Conservation (phyloP, 2,113 vertebrate genomes). For the Clarias magur region DNA sequence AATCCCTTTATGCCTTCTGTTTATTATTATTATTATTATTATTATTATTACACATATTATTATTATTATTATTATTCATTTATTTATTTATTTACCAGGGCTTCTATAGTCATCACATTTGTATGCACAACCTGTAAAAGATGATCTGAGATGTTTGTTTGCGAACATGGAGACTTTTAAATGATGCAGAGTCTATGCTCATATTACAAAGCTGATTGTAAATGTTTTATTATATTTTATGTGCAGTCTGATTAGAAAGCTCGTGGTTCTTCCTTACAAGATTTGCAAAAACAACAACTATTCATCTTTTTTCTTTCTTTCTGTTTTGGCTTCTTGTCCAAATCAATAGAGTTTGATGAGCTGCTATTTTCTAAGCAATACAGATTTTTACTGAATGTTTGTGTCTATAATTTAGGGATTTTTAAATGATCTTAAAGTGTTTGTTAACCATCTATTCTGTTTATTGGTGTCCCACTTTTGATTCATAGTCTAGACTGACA, state of each 20-base stretch:
- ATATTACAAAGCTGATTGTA: conserved; percentile 9
- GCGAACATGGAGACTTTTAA: neutral
- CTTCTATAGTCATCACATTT: neutral
- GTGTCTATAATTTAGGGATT: neutral
- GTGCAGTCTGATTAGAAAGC: neutral
- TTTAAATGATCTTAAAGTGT: neutral
- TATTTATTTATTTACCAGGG: too few species aligned
- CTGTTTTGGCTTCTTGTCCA: neutral
- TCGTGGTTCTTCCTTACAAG: neutral
- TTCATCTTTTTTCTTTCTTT: neutral
- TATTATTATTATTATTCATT: too few species aligned
- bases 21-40: neutral
- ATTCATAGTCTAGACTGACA: neutral
- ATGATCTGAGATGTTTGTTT: neutral
- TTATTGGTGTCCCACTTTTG: neutral
- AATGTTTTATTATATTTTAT: neutral
- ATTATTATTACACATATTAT: too few species aligned
- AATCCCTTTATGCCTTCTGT: neutral
- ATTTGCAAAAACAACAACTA: neutral
- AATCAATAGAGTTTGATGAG: neutral
- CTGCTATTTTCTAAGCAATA: neutral
- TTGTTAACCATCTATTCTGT: neutral
- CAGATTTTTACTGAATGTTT: neutral
- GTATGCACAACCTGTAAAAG: neutral
- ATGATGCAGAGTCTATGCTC: neutral